Percentiles rank a stretch among this genome's conserved stretches.
Evolutionary conservation across 2,888 invertebrate species (phyloP).

Genomic region (Mythimna lalbum): DNA sequence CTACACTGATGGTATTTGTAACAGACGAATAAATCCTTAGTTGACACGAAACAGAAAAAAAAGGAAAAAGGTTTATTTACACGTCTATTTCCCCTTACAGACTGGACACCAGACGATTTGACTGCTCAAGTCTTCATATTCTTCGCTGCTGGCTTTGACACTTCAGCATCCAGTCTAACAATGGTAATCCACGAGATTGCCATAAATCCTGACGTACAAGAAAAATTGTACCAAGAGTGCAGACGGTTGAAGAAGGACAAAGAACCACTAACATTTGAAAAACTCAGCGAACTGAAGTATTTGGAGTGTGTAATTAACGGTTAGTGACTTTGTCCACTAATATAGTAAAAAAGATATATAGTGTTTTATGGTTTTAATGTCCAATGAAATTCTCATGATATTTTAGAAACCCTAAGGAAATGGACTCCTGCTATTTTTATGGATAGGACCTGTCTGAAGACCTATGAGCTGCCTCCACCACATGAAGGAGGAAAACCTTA

Average conservation of each 20-base stretch:
- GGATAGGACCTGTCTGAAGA: slow-evolving; percentile 87
- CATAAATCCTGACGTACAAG: slow-evolving; percentile 81
- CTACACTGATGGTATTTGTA: neutral
- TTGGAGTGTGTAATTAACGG: slow-evolving; percentile 82
- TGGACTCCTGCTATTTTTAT: slow-evolving; percentile 85
- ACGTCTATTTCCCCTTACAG: slow-evolving; percentile 66
- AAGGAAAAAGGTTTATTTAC: neutral
- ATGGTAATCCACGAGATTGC: slow-evolving; percentile 84
- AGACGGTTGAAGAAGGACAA: slow-evolving; percentile 70
- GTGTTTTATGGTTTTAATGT: neutral
- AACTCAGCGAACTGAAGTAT: slow-evolving; percentile 76
- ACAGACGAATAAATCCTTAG: neutral
- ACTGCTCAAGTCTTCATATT: slow-evolving; percentile 86
- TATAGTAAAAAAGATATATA: neutral
- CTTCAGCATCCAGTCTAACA: slow-evolving; percentile 78
- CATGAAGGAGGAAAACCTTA: slow-evolving; percentile 77
- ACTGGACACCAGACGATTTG: slow-evolving; percentile 82
- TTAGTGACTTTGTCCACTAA: slow-evolving; percentile 47
- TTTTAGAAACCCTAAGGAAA: slow-evolving; percentile 85
- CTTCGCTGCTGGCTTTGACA: slow-evolving; percentile 87
- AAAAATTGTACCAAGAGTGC: slow-evolving; percentile 81
- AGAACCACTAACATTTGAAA: slow-evolving; percentile 72
- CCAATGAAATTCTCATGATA: neutral
- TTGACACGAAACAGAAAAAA: too few relatives aligned
- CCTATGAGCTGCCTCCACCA: slow-evolving; percentile 83